Base-by-base conservation (phyloP, 2,888 invertebrate species). In the Oxystoma pomonae region DNA sequence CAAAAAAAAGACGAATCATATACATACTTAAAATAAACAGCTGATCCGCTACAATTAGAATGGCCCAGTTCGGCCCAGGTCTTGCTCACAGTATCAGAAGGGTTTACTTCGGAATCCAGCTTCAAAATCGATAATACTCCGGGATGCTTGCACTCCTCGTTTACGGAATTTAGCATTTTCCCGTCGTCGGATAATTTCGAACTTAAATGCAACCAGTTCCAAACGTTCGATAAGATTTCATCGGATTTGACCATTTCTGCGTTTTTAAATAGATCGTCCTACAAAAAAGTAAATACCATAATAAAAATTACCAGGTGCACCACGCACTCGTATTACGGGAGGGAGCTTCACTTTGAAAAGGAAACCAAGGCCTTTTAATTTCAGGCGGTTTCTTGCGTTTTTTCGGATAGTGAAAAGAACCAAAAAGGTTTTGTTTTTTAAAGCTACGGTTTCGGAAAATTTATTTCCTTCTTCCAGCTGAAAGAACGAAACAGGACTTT, bases 171-270 rank as follows among this genome's bases (percentile, higher is more conserved):
- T 61, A 84, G 80, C 73, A 88, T 68, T 60, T 81, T 76, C 77
- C 87, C 87, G 67, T 89, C 89, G 74, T 90, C 87, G 49, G 89
- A 87, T 67, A 90, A 79, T 67, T 87, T 85, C 70, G 86, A 84
- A 83, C 91, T 87, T 64, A 88, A 83, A 67, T 88, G 87, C 63
- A 94, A 78, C 88, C 93, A 94, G 66, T 88, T 86, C 96, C 96
- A 97, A 16, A 96, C 83, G 65, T 88, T 90, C 71, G 88, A 86
- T 50, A 96, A 79, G 20, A 87, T 84, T 50, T 88, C 87, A 73
- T 91, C 91, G 73, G 91, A 90, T 57, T 91, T 87, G 0, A 91
- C 88, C 62, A 90, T 76, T 70, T 91, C 90, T 0, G 90, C 92
- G 79, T 95, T 94, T 75, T 90, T 89, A 79, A 87, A 87, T 67